A percentile compares a stretch with the other conserved stretches of the same genome.
phyloP scores from a whole-genome alignment of 2,797 vertebrate species.

The Poeciliopsis paucimaculata region DNA sequence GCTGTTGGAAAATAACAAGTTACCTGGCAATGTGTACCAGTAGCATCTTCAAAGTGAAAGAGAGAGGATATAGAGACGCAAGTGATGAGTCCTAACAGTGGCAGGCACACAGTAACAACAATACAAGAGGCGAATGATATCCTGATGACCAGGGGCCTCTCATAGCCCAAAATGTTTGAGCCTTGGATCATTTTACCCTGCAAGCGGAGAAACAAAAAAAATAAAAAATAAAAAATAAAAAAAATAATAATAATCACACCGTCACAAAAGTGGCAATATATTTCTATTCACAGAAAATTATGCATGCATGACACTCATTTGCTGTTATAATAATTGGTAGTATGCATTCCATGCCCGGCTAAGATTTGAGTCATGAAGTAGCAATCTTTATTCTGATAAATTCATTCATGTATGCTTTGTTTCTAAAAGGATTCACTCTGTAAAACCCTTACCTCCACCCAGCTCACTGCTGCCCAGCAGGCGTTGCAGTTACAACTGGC shows the following conservation, averaged over 20 bases:
- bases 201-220: not conserved
- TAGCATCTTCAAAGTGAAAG: constrained; percentile 89
- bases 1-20: not conserved
- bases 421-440: not conserved
- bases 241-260: not conserved
- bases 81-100: constrained; percentile 86
- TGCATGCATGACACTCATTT: not conserved
- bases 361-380: not conserved
- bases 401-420: not conserved
- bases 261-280: not conserved
- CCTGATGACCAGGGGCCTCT: constrained; percentile 84
- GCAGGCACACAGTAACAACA: constrained; percentile 84
- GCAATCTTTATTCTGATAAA: not conserved
- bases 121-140: constrained; percentile 85
- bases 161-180: constrained; percentile 80
- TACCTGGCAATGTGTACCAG: constrained; percentile 90
- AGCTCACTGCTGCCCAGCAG: constrained; percentile 13
- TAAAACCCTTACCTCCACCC: constrained; percentile 41
- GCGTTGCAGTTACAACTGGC: not conserved
- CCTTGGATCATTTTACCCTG: constrained; percentile 83
- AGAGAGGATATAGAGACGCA: constrained; percentile 89
- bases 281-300: not conserved
- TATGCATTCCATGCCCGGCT: not conserved
- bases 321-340: not conserved
- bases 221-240: too few species aligned